Base-by-base conservation (phyloP, 2,888 invertebrate genomes). In the Scelioninae gen. 1 region DNA sequence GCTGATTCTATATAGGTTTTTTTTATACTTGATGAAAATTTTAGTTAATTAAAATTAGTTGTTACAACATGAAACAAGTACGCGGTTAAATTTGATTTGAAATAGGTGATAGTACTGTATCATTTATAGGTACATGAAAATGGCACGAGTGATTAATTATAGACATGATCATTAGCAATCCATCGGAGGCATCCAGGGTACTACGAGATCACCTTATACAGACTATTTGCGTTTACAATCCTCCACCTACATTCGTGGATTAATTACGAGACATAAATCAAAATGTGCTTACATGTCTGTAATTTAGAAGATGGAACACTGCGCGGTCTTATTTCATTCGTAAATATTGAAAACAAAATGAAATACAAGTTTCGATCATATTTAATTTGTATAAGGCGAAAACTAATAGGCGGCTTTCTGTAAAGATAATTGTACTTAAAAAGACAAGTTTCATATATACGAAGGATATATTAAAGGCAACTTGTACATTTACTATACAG, bases 251-350 rank as follows among this genome's bases (percentile, higher is more conserved):
- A 74, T 71, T 72, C 60, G 77, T 74, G 83, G 85, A 87, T 86
- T 87, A 87, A 88, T 88, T 86, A 87, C 86, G 75, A 80, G 79
- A 71, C 82, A 88, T 88, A 86, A 86, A 88, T 88, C 86, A 88
- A 83, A 83, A 84, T 71, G 74, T 56, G 63, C 71, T 82, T 76
- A 65, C 66, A 53, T 53, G n/a, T n/a, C 58, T 40, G 65, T 69
- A 72, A 77, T 55, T 72, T 60, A 53, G 72, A 49, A 74, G 47
- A 58, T 43, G 51, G 40, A 74, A 43, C 47, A n/a, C 11, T 23
- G 11, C 16, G 10, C 6, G 15, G 45, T 31, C 31, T 43, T 60
- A 45, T 38, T 9, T 9, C 40, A 58, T 34, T 23, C 32, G 29
- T 56, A 69, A 69, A 77, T 51, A 69, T 69, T 71, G 51, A 56